Percentiles rank a stretch among this genome's conserved stretches.
Conservation (phyloP, 92 coral and sea anemone genomes). For the Palythoa grandis region DNA sequence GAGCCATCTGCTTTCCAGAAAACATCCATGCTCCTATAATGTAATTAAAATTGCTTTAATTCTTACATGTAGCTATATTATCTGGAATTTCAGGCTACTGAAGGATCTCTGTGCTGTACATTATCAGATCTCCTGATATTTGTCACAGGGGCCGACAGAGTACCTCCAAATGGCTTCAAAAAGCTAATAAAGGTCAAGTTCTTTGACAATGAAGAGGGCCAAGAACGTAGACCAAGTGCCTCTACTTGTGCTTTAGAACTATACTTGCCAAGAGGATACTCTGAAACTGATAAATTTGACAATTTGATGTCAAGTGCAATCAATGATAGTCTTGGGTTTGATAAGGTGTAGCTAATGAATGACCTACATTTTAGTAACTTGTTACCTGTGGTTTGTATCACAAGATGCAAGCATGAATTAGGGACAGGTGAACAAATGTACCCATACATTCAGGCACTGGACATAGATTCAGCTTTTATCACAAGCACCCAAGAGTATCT, state of each 20-base stretch:
- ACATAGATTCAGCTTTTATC: not conserved
- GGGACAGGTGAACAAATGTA: not conserved
- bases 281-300: constrained; percentile 21
- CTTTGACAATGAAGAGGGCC: constrained; percentile 22
- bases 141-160: constrained; percentile 24
- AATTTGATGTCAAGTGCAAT: constrained; percentile 13
- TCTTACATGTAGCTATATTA: not conserved
- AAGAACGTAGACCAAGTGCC: constrained; percentile 28
- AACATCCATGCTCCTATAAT: not conserved
- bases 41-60: not conserved
- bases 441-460: not conserved
- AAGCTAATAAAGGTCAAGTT: constrained; percentile 27
- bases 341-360: not conserved
- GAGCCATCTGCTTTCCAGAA: not conserved
- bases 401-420: not conserved
- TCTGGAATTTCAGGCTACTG: constrained; percentile 33
- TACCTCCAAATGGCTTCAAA: constrained; percentile 20
- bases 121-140: constrained; percentile 37
- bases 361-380: not conserved
- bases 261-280: constrained; percentile 41
- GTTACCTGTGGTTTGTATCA: not conserved
- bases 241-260: constrained; percentile 45
- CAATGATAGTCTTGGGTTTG: constrained; percentile 33
- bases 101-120: constrained; percentile 34
- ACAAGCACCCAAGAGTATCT: not conserved